A percentile compares a stretch with the other conserved stretches of the same genome.
Evolutionary conservation across 2,113 vertebrate genomes (phyloP).

Genomic region (Chrysemys picta): DNA sequence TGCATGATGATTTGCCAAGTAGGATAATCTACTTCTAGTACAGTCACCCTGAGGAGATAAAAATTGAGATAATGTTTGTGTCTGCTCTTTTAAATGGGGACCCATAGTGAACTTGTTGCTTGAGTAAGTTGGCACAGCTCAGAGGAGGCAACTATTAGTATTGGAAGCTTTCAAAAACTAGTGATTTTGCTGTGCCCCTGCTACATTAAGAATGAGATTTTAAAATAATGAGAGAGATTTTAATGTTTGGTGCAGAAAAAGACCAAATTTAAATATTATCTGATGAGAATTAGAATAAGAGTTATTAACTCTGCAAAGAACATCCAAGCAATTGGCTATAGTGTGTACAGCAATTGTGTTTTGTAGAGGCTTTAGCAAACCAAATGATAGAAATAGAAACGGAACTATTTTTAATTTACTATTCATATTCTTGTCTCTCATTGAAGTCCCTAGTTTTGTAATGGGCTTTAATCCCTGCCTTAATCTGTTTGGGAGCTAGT

Average conservation of each 20-base stretch:
- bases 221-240: conserved; percentile 55
- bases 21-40: conserved; percentile 49
- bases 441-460: conserved; percentile 65
- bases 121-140: conserved; percentile 42
- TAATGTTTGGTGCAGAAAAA: conserved; percentile 40
- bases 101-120: background rate
- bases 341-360: conserved; percentile 56
- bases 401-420: conserved; percentile 40
- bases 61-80: conserved; percentile 51
- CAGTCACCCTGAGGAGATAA: conserved; percentile 50
- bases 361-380: conserved; percentile 57
- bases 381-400: conserved; percentile 36
- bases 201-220: conserved; percentile 54
- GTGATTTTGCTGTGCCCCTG: conserved; percentile 53
- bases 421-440: conserved; percentile 63
- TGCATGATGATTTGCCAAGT: conserved; percentile 59
- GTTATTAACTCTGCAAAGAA: conserved; percentile 61
- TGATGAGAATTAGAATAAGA: conserved; percentile 45
- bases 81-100: conserved; percentile 43
- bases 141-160: conserved; percentile 32
- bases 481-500: conserved; percentile 68
- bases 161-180: conserved; percentile 29
- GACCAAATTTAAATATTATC: conserved; percentile 66
- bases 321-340: background rate
- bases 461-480: conserved; percentile 70